Conservation (phyloP, 2,888 invertebrate species). For the Notodonta dromedarius region DNA sequence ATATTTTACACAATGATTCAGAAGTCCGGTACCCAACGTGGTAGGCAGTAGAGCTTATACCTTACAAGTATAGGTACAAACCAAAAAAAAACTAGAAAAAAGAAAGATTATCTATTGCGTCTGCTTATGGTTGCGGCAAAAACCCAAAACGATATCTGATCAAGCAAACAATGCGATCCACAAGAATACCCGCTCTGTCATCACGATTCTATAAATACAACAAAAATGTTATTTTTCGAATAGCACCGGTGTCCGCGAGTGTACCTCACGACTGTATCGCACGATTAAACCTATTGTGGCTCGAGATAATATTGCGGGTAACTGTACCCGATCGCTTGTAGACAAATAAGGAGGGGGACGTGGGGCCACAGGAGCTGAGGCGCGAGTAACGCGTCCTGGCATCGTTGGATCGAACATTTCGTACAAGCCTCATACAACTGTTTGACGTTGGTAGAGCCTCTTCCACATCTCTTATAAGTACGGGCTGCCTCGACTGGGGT, state of each 20-base stretch:
- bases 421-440: too few species aligned
- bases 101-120: too few species aligned
- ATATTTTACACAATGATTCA: too few species aligned
- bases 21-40: too few species aligned
- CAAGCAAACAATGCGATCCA: background rate
- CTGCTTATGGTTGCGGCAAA: background rate
- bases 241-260: constrained; percentile 39
- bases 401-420: too few species aligned
- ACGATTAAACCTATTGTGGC: constrained; percentile 76
- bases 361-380: constrained; percentile 33
- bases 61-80: too few species aligned
- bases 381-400: constrained; percentile 17
- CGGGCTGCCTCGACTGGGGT: too few species aligned
- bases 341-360: constrained; percentile 74
- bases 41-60: too few species aligned
- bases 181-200: background rate
- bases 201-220: too few species aligned
- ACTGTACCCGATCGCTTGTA: constrained; percentile 74
- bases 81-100: too few species aligned
- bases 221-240: constrained; percentile 37
- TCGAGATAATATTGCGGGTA: constrained; percentile 72
- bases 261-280: constrained; percentile 74
- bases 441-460: too few species aligned
- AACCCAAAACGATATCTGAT: background rate
- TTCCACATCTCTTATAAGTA: too few species aligned